Percentiles rank a stretch among this genome's conserved stretches.
Evolutionary conservation across 2,113 vertebrate species (phyloP).

Genomic region (Uropsilus gracilis): DNA sequence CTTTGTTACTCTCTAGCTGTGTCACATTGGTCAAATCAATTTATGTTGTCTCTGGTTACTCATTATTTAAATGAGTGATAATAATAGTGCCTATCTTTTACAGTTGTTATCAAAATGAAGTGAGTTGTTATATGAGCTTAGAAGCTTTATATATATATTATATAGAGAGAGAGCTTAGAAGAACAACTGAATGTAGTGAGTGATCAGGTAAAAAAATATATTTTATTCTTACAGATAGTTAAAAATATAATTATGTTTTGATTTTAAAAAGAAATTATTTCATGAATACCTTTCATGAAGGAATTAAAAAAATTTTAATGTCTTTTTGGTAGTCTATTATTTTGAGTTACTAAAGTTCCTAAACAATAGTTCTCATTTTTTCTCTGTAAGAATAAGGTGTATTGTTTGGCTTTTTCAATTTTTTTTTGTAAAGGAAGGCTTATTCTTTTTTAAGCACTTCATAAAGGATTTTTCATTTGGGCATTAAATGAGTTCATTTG

Average conservation of each 20-base stretch:
- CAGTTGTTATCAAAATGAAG: slow-evolving; percentile 24
- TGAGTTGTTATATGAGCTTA: background rate
- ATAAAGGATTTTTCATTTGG: background rate
- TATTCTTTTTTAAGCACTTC: background rate
- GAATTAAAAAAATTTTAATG: no score
- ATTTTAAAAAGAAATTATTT: background rate
- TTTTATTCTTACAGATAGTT: slow-evolving; percentile 26
- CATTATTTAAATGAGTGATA: background rate
- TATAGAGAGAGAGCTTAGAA: background rate
- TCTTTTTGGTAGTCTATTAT: background rate
- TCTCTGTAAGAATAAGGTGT: background rate
- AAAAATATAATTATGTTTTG: slow-evolving; percentile 3
- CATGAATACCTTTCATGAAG: background rate
- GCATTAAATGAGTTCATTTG: background rate
- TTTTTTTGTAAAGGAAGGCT: background rate
- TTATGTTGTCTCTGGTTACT: background rate
- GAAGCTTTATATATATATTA: no score
- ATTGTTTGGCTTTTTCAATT: slow-evolving; percentile 8
- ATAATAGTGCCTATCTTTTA: background rate
- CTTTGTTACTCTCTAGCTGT: background rate
- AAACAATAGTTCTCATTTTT: background rate
- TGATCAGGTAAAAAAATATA: background rate
- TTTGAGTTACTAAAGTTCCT: background rate
- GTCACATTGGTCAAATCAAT: background rate
- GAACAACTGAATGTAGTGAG: background rate